A percentile compares a stretch with the other conserved stretches of the same genome.
These are phyloP conservation scores for Donacobius atricapilla DNA, from an alignment of 2,113 vertebrate genomes.

Conservation along the genomic window DNA sequence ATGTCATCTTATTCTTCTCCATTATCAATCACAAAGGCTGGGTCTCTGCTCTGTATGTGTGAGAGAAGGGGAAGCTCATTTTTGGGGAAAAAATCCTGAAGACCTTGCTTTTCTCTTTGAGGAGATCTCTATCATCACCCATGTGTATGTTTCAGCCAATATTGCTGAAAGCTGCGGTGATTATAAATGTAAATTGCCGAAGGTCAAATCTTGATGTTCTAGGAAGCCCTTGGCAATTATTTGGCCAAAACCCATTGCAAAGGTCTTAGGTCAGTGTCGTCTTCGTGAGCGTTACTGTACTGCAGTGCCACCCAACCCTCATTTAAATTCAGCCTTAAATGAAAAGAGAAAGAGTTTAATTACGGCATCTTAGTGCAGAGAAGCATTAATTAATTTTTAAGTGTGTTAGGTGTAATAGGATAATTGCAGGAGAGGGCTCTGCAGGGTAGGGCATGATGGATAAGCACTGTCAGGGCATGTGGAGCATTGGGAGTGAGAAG, in stretches of 20 bases:
- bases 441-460: accelerated
- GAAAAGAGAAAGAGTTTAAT: background rate
- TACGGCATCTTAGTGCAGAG: background rate
- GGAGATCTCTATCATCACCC: background rate
- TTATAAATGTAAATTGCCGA: background rate
- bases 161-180: background rate
- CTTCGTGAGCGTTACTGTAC: background rate
- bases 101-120: background rate
- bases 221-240: background rate
- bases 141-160: background rate
- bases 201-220: background rate
- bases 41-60: accelerated
- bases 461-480: accelerated
- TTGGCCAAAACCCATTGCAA: background rate
- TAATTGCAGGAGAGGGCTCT: background rate
- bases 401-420: background rate
- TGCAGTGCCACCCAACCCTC: background rate
- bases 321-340: constrained; percentile 8
- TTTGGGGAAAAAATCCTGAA: background rate
- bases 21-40: background rate
- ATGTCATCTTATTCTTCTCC: background rate
- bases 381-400: constrained; percentile 11
- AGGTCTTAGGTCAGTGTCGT: background rate
- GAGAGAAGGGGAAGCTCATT: background rate
- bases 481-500: background rate